These are phyloP conservation scores for Miichthys miiuy DNA, from an alignment of 2,797 vertebrate genomes.

Conservation along the genomic window DNA sequence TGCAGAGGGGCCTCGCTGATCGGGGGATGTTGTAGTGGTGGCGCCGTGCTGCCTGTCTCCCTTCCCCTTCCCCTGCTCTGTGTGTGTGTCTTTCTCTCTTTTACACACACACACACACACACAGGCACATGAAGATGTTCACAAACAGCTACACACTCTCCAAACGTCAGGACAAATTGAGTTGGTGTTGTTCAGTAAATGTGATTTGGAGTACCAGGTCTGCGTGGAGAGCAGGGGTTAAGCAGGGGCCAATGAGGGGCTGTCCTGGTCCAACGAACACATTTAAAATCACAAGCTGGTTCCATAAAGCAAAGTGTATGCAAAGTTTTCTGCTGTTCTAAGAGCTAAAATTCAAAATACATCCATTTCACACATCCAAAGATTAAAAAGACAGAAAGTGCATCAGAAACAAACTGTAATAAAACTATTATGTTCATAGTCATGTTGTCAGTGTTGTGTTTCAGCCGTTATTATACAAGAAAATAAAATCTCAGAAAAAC, in stretches of 20 bases:
- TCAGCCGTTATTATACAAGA: too few species aligned
- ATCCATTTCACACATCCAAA: neutral
- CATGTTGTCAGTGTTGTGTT: too few species aligned
- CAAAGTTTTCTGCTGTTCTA: neutral
- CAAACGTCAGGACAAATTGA: neutral
- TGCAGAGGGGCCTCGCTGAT: conserved; percentile 34
- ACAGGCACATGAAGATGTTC: neutral
- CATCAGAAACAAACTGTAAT: too few species aligned
- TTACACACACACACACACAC: conserved; percentile 6
- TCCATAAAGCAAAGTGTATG: neutral
- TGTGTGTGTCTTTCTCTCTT: neutral
- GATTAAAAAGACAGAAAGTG: too few species aligned
- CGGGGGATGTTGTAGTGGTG: conserved; percentile 18
- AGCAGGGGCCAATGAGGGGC: neutral
- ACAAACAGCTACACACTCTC: neutral
- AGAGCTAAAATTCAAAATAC: too few species aligned
- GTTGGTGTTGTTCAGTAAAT: conserved; percentile 15
- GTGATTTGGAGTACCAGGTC: conserved; percentile 22
- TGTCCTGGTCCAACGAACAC: neutral
- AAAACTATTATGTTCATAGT: too few species aligned
- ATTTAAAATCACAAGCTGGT: neutral
- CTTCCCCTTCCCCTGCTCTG: neutral
- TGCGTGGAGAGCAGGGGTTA: conserved; percentile 31
- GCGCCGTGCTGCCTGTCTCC: conserved; percentile 44
- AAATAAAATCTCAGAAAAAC: too few species aligned